phyloP scores from a whole-genome alignment of 1,140 invertebrate species.

The Lamellibrachia luymesi region DNA sequence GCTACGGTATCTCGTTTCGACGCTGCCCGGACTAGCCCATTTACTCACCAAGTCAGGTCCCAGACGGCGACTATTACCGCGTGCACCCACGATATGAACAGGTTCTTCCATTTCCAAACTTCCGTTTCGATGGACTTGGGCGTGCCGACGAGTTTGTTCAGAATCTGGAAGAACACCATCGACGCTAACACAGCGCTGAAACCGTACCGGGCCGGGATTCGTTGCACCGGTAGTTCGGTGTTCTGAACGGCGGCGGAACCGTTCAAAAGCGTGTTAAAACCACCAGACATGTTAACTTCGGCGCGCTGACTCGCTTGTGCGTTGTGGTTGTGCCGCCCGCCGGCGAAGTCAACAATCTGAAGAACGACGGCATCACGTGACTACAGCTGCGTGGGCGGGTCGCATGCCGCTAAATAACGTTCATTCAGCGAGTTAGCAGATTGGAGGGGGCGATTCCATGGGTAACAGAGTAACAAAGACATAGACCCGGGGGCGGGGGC shows the following conservation, averaged over 20 bases:
- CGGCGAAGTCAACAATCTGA: neutral
- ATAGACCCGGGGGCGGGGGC: no score
- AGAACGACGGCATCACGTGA: neutral
- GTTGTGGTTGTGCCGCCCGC: neutral
- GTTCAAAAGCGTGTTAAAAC: neutral
- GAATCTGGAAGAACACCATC: constrained; percentile 20
- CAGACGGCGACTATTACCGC: constrained; percentile 24
- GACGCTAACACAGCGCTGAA: neutral
- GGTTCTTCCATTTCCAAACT: constrained; percentile 28
- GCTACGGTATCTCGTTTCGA: neutral
- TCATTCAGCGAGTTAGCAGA: no score
- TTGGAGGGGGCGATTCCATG: no score
- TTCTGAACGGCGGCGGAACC: neutral
- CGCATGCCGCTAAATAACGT: no score
- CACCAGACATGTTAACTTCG: neutral
- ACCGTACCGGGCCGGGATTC: neutral
- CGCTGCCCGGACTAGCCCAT: neutral
- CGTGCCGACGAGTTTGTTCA: constrained; percentile 21
- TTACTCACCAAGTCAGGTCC: constrained; percentile 25
- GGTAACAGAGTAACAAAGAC: no score
- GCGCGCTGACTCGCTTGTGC: neutral
- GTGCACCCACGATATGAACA: constrained; percentile 30
- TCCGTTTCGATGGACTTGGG: constrained; percentile 15
- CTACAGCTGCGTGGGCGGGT: neutral
- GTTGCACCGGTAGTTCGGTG: neutral